Evolutionary conservation across 2,888 invertebrate genomes (phyloP).

Genomic region (Syrphus vitripennis): DNA sequence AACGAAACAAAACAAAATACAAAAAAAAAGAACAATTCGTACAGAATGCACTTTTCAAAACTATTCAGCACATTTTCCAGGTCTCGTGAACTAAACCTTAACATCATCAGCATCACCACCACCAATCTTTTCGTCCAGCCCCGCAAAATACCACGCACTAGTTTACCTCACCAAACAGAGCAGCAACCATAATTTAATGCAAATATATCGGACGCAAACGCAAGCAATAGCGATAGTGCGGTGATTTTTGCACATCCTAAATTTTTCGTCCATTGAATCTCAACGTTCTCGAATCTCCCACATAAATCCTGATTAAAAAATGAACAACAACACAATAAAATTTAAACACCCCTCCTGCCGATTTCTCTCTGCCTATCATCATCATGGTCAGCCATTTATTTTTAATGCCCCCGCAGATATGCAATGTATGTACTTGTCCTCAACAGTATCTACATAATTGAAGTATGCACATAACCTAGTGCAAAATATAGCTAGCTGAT

Average conservation of each 20-base stretch:
- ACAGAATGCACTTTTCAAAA: conserved; percentile 44
- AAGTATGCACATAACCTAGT: background rate
- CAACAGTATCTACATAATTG: background rate
- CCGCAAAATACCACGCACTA: background rate
- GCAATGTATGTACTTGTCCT: conserved; percentile 7
- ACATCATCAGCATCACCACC: background rate
- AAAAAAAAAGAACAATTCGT: background rate
- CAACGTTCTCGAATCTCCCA: conserved; percentile 25
- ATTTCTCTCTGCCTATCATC: background rate
- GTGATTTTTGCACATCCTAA: conserved; percentile 17
- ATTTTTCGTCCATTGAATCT: conserved; percentile 9
- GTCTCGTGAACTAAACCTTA: conserved; percentile 44
- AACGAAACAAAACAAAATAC: background rate
- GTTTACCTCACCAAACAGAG: conserved; percentile 10
- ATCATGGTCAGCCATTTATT: conserved; percentile 35
- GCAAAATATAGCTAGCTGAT: background rate
- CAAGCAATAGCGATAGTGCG: background rate
- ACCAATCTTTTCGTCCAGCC: no score
- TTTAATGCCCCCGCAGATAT: conserved; percentile 49
- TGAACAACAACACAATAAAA: background rate
- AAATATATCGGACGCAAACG: conserved; percentile 46
- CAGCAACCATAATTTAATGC: conserved; percentile 65
- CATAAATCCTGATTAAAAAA: conserved; percentile 49
- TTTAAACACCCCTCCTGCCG: no score
- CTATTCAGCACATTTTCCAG: conserved; percentile 42